These are phyloP conservation scores for Mimachlamys varia DNA, from an alignment of 2,888 invertebrate genomes.

Conservation along the genomic window DNA sequence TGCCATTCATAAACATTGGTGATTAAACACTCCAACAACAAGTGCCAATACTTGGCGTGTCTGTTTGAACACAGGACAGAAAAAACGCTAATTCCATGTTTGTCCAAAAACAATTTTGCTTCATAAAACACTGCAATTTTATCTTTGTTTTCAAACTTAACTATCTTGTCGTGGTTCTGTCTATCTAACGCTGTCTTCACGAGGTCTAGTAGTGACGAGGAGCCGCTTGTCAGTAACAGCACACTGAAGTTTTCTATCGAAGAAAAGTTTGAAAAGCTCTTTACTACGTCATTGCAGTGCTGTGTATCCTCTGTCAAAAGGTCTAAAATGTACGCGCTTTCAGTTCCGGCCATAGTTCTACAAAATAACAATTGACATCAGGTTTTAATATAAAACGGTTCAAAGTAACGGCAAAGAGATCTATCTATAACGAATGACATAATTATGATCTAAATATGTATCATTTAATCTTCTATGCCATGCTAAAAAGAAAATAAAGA, in stretches of 20 bases:
- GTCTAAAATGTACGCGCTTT: background rate
- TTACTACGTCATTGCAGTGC: background rate
- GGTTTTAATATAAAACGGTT: background rate
- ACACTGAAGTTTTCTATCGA: background rate
- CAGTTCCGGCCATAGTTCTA: background rate
- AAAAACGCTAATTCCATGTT: background rate
- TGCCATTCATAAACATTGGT: slow-evolving; percentile 8
- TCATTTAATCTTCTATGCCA: too few species aligned
- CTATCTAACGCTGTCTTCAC: background rate
- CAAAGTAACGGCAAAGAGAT: too few species aligned
- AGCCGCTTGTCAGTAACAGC: background rate
- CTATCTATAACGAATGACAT: too few species aligned
- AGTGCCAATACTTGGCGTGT: background rate
- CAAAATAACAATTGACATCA: background rate
- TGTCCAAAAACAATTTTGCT: background rate
- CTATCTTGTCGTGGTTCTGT: background rate
- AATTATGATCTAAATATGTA: too few species aligned
- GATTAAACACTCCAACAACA: background rate
- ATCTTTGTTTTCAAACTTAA: background rate
- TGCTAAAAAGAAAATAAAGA: too few species aligned
- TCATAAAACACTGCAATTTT: background rate
- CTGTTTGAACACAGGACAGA: background rate
- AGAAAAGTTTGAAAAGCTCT: background rate
- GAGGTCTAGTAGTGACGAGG: background rate
- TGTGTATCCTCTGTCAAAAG: background rate